Base-by-base conservation (phyloP, 2,797 vertebrate genomes). In the Chloroceryle inda region DNA sequence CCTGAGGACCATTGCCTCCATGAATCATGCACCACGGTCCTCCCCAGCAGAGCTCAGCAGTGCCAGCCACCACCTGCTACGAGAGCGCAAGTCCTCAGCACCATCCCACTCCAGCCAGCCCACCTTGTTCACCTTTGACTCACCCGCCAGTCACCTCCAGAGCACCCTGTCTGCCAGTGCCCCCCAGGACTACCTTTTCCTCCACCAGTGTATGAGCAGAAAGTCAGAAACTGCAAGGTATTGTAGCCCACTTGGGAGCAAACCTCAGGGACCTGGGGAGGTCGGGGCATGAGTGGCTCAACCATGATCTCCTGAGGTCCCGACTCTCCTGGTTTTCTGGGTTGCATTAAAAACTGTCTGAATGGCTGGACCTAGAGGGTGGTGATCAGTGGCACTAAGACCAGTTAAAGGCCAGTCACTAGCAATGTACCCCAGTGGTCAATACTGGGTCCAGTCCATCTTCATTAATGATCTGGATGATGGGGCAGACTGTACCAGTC, bases 161-260 rank as follows among this genome's bases (percentile, higher is more conserved):
- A 98, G 95, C 66, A 97, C 98, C 91, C 98, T 99, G 97, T 99
- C 99, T 31, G 99, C 99, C 98, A 99, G 99, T 9, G 99, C 99
- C 5, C 99, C 99, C 33, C 99, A 99, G 98, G 99, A 99, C 97
- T 99, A 99, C 98, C 99, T 99, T 97, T 99, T 99, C 88, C 98
- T 99, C 73, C 99, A 99, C 97, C 99, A 99, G 97, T 99, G 99
- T 97, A 99, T 99, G 98, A 99, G 99, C 98, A 99, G 99, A 95
- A 99, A 99, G 97, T 98, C 99, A 1, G 99, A 99, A 97, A 99
- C 98, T 1, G 49, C 99, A 88, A 98, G 99, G 99, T 99, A 99
- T 98, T 97, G 68, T 75, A 96, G 21, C 33, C 22, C 17, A 3
- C 22, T 23, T 4, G 2, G 47, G 47, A 71, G 45, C 18, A 78